Base-by-base conservation (phyloP, 2,888 invertebrate species). In the Hybos culiciformis region DNA sequence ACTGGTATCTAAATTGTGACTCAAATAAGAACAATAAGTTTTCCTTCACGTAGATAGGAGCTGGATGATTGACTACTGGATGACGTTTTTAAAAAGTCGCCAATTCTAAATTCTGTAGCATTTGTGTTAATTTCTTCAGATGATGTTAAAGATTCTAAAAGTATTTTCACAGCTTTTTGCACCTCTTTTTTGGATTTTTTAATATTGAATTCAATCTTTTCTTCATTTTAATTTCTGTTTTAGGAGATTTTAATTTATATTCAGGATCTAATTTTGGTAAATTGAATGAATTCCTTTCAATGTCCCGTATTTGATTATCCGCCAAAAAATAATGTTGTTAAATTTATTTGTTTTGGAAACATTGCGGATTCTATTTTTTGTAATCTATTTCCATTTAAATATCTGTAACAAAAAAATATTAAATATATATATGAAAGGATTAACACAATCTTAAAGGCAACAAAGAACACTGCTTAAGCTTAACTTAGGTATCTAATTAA, bases 281-380 rank as follows among this genome's bases (percentile, higher is more conserved):
- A 43, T 62, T 39, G 48, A 57, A 54, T 53, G 66, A 48, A 64
- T 59, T 39, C 41, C 48, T 42, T 51, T 56, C 49, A 63, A 69
- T 57, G 37, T 50, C 52, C 9, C 36, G 39, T 39, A 63, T 62
- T 36, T 55, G 55, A 53, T 74, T 73, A 39, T 69, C 63, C 18
- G 68, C 66, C 55, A 73, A 51, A 5, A n/a, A 70, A 71, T 39
- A 73, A 54, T n/a, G 63, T 66, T 21, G 58, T 56, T 20, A 73
- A 50, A 14, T 60, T 55, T 3, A 46, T 43, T 41, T 71, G 50
- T 17, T 50, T 52, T 5, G 67, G 67, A 50, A 72, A 66, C 54
- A 60, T 63, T 11, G 55, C 54, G 3, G 54, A 46, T 7, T 47
- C 50, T 19, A 71, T 55, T 19, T 49, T 53, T 37, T 55, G 56